Percentiles rank a stretch among this genome's conserved stretches.
These are phyloP conservation scores for Ophion costatus DNA, from an alignment of 2,888 invertebrate species.

Conservation along the genomic window DNA sequence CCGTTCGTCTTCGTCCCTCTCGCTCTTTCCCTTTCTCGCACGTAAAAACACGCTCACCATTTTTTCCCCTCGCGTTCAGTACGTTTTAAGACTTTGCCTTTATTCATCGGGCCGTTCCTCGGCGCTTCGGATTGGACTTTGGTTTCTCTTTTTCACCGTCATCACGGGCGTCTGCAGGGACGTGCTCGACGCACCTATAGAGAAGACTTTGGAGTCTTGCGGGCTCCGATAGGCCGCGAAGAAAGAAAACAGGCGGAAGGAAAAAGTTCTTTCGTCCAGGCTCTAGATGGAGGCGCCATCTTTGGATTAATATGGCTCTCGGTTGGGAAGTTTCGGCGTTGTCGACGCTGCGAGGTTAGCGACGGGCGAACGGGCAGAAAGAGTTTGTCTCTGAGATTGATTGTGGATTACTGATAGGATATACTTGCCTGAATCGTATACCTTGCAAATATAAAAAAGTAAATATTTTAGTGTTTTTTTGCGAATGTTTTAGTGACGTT, in stretches of 20 bases:
- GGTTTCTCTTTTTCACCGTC: slow-evolving; percentile 57
- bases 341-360: neutral
- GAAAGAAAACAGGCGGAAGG: slow-evolving; percentile 27
- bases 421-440: no score
- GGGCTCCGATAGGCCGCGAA: slow-evolving; percentile 22
- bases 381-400: no score
- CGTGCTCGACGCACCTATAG: slow-evolving; percentile 40
- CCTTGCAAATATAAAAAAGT: no score
- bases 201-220: slow-evolving; percentile 32
- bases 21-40: slow-evolving; percentile 37
- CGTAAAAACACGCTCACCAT: neutral
- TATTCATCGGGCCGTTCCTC: slow-evolving; percentile 34
- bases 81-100: slow-evolving; percentile 41
- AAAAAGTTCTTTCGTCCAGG: slow-evolving; percentile 6
- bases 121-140: slow-evolving; percentile 56
- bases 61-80: slow-evolving; percentile 5
- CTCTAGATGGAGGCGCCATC: slow-evolving; percentile 7
- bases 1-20: slow-evolving; percentile 34
- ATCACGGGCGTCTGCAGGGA: slow-evolving; percentile 36
- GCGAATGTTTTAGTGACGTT: no score
- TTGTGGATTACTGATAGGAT: no score
- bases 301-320: slow-evolving; percentile 27
- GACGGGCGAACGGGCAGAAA: neutral
- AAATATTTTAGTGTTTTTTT: no score
- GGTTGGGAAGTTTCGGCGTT: neutral